Evolutionary conservation across 2,797 vertebrate species (phyloP), one percentile per base, ranked within the genome.

Genomic region (Hyperoplus immaculatus): DNA sequence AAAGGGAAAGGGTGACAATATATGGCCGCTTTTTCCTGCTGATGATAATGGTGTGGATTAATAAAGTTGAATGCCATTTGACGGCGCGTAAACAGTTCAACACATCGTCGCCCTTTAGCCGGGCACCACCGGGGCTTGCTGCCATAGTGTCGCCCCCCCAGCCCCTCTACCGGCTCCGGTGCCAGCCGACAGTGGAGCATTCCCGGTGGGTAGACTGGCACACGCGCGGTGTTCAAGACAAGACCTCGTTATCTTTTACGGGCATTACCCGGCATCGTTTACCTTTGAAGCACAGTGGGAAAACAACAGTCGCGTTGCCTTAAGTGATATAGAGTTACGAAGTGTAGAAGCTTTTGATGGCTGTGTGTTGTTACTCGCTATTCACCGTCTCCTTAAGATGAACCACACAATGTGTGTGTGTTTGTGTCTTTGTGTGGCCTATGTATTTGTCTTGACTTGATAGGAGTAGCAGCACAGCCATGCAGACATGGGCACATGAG

Each of bases 201-300:
- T 84, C 83, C 87, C 83, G 81, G 83, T 82, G 75, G 87, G 68
- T 63, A 81, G 88, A 74, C 88, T 76, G 91, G 84, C 88, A 84
- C 79, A 81, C 77, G 45, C 29, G 78, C 58, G 63, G 80, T 74
- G 77, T 70, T 74, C 43, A 67, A 62, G 45, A 72, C 43, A 67
- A 62, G 45, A 72, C n/a, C 68, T 66, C 70, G 49, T n/a, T 51
- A n/a, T 78, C 67, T 63, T 60, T 16, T 60, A 50, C 51, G 59
- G 29, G 29, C 49, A 13, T 41, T 75, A 68, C 75, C 80, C 72
- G 50, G 53, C 67, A 83, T 75, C 68, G 74, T 50, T 46, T 67
- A 69, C 64, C 21, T 43, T 45, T 56, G 8, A 14, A 21, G n/a
- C 3, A 21, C 59, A n/a, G 8, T 4, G 63, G 16, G 29, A 42